Evolutionary conservation across 2,113 vertebrate genomes (phyloP).

Genomic region (Charadrius vociferus): DNA sequence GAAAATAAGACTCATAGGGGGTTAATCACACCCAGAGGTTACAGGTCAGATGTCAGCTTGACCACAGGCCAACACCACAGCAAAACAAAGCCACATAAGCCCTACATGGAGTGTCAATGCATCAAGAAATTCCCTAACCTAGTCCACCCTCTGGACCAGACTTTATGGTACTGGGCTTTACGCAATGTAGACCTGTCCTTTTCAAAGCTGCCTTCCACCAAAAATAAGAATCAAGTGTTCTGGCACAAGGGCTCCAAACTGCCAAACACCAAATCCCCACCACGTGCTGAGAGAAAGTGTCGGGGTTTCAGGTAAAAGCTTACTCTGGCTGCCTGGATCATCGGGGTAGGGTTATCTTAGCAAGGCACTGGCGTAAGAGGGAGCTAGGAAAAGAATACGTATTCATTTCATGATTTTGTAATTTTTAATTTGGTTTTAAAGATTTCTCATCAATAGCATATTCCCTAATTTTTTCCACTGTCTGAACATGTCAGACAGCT

Average conservation of each 20-base stretch:
- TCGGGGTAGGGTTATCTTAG: neutral
- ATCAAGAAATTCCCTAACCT: neutral
- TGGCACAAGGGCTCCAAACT: neutral
- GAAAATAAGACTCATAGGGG: neutral
- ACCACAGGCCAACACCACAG: neutral
- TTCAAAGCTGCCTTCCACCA: neutral
- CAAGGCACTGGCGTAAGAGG: accelerated
- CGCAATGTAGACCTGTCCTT: accelerated
- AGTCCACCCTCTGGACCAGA: neutral
- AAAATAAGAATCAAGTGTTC: neutral
- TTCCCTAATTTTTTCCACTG: neutral
- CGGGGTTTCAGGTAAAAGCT: neutral
- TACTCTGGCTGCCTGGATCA: neutral
- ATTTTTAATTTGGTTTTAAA: neutral
- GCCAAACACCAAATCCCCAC: neutral
- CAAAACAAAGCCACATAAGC: neutral
- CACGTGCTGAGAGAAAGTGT: neutral
- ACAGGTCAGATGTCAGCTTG: neutral
- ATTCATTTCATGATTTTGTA: neutral
- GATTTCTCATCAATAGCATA: neutral
- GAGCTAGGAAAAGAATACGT: neutral
- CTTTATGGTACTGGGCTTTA: neutral
- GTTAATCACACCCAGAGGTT: neutral
- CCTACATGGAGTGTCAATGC: no score
- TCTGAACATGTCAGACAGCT: neutral